Base-by-base conservation (phyloP, 2,113 vertebrate genomes). In the Pedetes capensis region DNA sequence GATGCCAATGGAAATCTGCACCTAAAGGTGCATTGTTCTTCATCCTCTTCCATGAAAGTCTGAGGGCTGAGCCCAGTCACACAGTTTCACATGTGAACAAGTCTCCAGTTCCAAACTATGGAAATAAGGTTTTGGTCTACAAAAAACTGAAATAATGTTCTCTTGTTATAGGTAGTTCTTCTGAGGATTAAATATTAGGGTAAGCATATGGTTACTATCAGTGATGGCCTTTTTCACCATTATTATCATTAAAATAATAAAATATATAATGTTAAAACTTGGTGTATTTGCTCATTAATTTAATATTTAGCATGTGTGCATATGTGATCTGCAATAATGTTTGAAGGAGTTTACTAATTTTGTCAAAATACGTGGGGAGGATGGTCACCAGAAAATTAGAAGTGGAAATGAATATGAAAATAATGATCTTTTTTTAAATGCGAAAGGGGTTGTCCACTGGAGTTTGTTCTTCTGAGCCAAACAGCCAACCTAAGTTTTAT, bases 271-370 rank as follows among this genome's bases (percentile, higher is more conserved):
- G 69, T 66, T 68, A 86, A 87, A 93, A 63, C 20, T 51, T 34
- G n/a, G 22, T 32, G 11, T 47, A 94, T 42, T 66, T 39, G 51
- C 69, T 59, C 10, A 68, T 66, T 76, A 25, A 27, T 32, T 72
- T 68, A 83, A 86, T 86, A 74, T 44, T 75, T 61, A 81, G 39
- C 6, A 39, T 74, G 53, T 32, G 57, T 79, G 59, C 29, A 25
- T 25, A 8, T 47, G 51, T 57, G 29, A 81, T 91, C 32, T 88
- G 47, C 20, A 83, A 29, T 57, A 78, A 72, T 64, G 13, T 86
- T 86, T 55, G 27, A 88, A 91, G 16, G 68, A 34, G 7, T 88
- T 91, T 66, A 74, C 29, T 47, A 47, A 90, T 59, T 95, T 94
- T 89, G 25, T 34, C 39, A 12, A 89, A 64, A 22, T 42, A n/a